phyloP scores from a whole-genome alignment of 2,888 invertebrate species.

The Hydropsyche betteni region DNA sequence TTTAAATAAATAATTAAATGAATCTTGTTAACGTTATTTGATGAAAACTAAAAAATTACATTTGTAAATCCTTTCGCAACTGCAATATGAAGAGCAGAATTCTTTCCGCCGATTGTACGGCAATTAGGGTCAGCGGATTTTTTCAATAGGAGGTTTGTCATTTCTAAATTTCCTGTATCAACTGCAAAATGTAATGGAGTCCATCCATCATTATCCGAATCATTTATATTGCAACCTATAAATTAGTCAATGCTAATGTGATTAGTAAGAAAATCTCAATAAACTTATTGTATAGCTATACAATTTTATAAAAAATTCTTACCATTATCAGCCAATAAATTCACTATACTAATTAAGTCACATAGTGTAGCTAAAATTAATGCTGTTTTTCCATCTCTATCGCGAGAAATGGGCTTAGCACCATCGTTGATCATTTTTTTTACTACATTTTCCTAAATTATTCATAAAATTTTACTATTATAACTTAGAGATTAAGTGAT shows the following conservation, averaged over 20 bases:
- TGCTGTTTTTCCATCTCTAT: too few relatives aligned
- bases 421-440: too few relatives aligned
- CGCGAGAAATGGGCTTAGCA: too few relatives aligned
- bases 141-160: neutral
- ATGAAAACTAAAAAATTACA: neutral
- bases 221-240: neutral
- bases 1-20: too few relatives aligned
- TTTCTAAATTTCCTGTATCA: neutral
- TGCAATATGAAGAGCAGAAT: conserved; percentile 5
- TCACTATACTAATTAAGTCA: neutral
- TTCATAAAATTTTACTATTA: too few relatives aligned
- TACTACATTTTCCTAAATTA: too few relatives aligned
- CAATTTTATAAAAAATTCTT: neutral
- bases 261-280: neutral
- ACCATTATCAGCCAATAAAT: neutral
- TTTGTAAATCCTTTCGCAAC: neutral
- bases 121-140: neutral
- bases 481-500: too few relatives aligned
- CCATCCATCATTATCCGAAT: neutral
- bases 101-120: neutral
- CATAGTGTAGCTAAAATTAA: neutral
- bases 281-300: too few relatives aligned
- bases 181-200: neutral
- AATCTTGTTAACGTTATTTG: too few relatives aligned
- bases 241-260: neutral